phyloP scores from a whole-genome alignment of 2,113 vertebrate genomes.

The Pelecanoides urinatrix region DNA sequence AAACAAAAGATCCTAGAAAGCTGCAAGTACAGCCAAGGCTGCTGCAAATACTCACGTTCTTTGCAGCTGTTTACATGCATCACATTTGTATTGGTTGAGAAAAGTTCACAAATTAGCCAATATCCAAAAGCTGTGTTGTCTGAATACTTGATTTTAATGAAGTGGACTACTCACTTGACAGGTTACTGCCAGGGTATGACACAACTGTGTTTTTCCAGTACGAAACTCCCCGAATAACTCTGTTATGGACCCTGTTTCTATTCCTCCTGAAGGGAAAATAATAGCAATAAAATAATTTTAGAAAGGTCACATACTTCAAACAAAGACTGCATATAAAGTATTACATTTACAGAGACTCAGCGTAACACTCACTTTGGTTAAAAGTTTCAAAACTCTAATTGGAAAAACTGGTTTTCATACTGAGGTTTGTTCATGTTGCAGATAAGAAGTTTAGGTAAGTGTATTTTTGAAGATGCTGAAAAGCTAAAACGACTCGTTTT shows the following conservation, averaged over 20 bases:
- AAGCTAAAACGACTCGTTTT: not conserved
- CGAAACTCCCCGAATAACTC: constrained; percentile 98
- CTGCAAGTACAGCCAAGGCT: not conserved
- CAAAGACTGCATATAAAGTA: not conserved
- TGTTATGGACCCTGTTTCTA: constrained; percentile 97
- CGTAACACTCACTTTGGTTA: not conserved
- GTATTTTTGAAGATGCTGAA: not conserved
- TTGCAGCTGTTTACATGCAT: not conserved
- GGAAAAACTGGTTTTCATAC: not conserved
- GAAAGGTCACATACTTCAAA: not conserved
- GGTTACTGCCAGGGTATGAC: constrained; percentile 94
- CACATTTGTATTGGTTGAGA: not conserved
- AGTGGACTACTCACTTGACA: constrained; percentile 82
- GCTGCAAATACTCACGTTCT: not conserved
- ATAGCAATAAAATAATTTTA: not conserved
- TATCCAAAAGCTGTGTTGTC: no score
- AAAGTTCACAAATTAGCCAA: not conserved
- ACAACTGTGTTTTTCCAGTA: constrained; percentile 96
- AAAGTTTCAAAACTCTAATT: not conserved
- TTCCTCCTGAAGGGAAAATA: constrained; percentile 78
- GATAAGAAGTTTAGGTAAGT: not conserved
- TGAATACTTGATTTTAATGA: fast-evolving
- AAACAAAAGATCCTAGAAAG: not conserved
- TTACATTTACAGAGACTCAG: not conserved
- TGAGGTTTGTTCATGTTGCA: not conserved